phyloP scores from a whole-genome alignment of 2,113 vertebrate genomes.

The Oreocharis arfaki region DNA sequence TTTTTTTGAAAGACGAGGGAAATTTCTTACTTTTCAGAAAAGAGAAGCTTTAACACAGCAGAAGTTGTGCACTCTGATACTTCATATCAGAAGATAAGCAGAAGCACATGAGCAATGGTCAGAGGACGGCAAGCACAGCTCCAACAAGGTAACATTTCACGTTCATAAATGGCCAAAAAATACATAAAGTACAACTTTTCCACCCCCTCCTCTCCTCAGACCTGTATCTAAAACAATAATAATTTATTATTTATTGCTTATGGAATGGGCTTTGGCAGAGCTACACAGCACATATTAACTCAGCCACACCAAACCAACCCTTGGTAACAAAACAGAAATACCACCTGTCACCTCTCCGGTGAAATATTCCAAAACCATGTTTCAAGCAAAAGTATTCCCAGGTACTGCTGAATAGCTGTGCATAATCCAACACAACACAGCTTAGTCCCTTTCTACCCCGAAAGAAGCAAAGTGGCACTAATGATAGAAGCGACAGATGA shows the following conservation, averaged over 20 bases:
- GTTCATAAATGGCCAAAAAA: neutral
- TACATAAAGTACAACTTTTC: neutral
- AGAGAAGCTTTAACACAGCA: neutral
- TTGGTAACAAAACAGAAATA: neutral
- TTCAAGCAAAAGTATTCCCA: neutral
- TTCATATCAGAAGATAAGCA: neutral
- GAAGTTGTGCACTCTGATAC: neutral
- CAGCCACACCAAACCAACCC: neutral
- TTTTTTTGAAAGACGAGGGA: neutral
- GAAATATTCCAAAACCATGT: neutral
- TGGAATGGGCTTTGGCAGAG: neutral
- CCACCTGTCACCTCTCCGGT: neutral
- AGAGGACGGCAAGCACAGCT: neutral
- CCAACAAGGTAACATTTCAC: neutral
- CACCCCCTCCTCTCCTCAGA: neutral
- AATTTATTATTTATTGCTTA: neutral
- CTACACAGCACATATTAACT: neutral
- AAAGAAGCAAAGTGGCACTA: neutral
- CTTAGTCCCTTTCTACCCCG: neutral
- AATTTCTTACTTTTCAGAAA: neutral
- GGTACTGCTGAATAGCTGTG: neutral
- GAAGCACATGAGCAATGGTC: neutral
- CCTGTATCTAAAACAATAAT: neutral
- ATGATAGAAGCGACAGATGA: accelerated
- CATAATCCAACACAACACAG: accelerated